phyloP scores from a whole-genome alignment of 2,113 vertebrate species.

The Zosterops japonicus region DNA sequence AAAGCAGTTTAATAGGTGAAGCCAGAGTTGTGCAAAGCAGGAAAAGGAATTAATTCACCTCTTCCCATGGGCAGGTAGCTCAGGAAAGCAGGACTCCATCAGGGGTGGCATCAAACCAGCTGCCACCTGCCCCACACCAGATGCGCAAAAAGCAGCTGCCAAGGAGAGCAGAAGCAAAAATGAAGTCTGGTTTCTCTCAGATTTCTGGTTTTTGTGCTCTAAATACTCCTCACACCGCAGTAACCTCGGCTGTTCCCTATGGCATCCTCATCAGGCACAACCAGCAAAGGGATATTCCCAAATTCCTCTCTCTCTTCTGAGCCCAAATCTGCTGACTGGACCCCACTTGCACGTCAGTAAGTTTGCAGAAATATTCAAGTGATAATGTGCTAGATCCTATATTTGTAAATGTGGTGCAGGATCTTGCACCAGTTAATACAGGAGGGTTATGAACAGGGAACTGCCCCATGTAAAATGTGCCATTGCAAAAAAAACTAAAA shows the following conservation, averaged over 20 bases:
- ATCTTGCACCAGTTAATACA: fast-evolving
- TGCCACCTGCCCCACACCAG: neutral
- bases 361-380: neutral
- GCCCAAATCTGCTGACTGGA: neutral
- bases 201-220: neutral
- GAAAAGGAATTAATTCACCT: neutral
- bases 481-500: neutral
- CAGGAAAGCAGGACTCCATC: neutral
- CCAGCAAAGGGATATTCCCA: neutral
- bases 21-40: neutral
- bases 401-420: neutral
- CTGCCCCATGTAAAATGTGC: neutral
- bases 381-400: neutral
- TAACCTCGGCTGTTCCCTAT: neutral
- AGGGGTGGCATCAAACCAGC: neutral
- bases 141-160: neutral
- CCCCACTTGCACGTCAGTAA: neutral
- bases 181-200: neutral
- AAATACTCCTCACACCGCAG: neutral
- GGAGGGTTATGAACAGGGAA: neutral
- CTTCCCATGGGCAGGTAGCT: no score
- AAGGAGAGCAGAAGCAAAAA: neutral
- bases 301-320: neutral
- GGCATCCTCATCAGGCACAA: neutral
- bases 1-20: neutral